phyloP scores from a whole-genome alignment of 2,888 invertebrate genomes.

The Dolichopus griseipennis region DNA sequence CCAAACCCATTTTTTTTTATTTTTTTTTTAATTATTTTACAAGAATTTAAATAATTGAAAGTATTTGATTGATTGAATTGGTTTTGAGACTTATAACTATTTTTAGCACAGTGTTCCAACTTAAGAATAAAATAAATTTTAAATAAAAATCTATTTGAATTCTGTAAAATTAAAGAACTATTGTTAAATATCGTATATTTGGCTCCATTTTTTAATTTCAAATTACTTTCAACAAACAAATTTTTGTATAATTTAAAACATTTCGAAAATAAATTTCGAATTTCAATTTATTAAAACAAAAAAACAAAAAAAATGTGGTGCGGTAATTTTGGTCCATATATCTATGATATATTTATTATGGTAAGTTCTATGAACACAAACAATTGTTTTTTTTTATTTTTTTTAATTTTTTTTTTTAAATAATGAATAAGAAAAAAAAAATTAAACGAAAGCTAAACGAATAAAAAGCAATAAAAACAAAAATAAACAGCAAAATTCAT shows the following conservation, averaged over 20 bases:
- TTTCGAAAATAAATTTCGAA: too few relatives aligned
- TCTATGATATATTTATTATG: constrained; percentile 88
- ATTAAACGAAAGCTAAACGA: not conserved
- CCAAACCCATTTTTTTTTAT: constrained; percentile 10
- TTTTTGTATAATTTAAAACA: too few relatives aligned
- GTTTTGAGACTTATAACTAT: constrained; percentile 4
- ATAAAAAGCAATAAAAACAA: not conserved
- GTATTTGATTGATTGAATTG: not conserved
- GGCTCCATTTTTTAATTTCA: not conserved
- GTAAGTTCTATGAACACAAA: constrained; percentile 90
- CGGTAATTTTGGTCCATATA: constrained; percentile 89
- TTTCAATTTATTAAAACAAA: too few relatives aligned
- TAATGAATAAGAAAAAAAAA: not conserved
- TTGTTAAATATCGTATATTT: not conserved
- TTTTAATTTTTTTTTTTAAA: not conserved
- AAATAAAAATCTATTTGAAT: constrained; percentile 8
- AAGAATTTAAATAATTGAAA: not conserved
- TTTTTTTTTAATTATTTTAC: not conserved
- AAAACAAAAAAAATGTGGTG: constrained; percentile 40
- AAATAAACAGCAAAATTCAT: not conserved
- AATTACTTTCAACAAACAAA: too few relatives aligned
- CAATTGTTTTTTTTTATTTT: not conserved
- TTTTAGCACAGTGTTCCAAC: too few relatives aligned
- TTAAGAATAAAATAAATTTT: too few relatives aligned
- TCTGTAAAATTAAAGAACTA: not conserved